A percentile compares a stretch with the other conserved stretches of the same genome.
Conservation (phyloP, 2,888 invertebrate genomes). For the Metacarcinus magister region DNA sequence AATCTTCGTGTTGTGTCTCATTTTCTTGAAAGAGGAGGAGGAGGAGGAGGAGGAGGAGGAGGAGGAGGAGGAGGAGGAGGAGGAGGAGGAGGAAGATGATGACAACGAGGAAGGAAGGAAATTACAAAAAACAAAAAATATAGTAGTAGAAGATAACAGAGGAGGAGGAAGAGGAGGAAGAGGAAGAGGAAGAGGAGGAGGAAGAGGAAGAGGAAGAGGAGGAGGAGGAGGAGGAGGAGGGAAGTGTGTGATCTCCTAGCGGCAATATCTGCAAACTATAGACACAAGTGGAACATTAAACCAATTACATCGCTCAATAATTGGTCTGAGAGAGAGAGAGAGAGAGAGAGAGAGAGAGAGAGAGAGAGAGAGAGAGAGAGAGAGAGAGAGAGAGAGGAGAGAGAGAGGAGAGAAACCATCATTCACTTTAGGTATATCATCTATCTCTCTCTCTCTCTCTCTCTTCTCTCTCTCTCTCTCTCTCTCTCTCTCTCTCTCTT, state of each 20-base stretch:
- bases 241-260: neutral
- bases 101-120: neutral
- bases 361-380: constrained; percentile 41
- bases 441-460: constrained; percentile 51
- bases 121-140: neutral
- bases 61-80: too few species aligned
- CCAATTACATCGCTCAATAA: neutral
- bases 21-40: neutral
- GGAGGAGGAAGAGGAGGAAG: neutral
- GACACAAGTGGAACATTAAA: neutral
- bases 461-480: constrained; percentile 41
- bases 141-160: neutral
- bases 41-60: constrained; percentile 16
- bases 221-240: neutral
- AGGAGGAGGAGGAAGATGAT: neutral
- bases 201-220: neutral
- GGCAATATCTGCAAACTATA: neutral
- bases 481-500: constrained; percentile 20
- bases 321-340: too few species aligned
- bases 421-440: neutral
- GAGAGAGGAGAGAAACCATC: neutral
- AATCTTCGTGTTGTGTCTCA: too few species aligned
- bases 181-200: neutral
- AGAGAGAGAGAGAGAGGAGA: constrained; percentile 35
- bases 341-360: too few species aligned